Percentiles rank a stretch among this genome's conserved stretches.
phyloP scores from a whole-genome alignment of 2,888 invertebrate species.

The Amblyjoppa proteus region DNA sequence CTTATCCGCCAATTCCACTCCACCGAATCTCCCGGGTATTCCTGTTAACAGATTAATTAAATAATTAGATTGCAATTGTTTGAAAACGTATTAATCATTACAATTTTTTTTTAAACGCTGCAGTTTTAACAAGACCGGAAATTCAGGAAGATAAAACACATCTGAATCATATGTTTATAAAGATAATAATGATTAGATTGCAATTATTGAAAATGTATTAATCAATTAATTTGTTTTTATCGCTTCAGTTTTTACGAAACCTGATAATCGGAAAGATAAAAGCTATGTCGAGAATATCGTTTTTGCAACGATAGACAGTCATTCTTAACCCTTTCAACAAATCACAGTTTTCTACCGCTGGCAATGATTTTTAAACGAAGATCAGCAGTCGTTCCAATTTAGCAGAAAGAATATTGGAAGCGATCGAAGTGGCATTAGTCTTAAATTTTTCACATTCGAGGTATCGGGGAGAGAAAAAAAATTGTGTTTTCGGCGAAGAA shows the following conservation, averaged over 20 bases:
- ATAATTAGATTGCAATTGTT: neutral
- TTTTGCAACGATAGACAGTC: neutral
- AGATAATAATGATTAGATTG: neutral
- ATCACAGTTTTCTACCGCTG: neutral
- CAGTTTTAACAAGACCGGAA: neutral
- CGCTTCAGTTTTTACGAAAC: too few species aligned
- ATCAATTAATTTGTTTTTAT: too few species aligned
- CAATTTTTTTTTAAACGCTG: too few species aligned
- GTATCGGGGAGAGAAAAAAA: neutral
- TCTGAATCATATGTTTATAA: neutral
- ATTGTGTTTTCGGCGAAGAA: neutral
- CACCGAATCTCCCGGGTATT: neutral
- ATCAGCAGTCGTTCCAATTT: neutral
- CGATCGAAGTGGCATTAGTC: neutral
- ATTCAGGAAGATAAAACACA: neutral
- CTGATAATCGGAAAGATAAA: too few species aligned
- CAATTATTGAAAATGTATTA: too few species aligned
- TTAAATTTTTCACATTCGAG: neutral
- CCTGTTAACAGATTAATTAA: conserved; percentile 1
- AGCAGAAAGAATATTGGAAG: neutral
- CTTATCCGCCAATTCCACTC: conserved; percentile 16
- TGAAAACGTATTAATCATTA: neutral
- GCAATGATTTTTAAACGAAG: neutral
- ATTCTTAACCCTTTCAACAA: neutral
- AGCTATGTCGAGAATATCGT: too few species aligned